Base-by-base conservation (phyloP, 2,797 vertebrate species). In the Leptoclinus maculatus region DNA sequence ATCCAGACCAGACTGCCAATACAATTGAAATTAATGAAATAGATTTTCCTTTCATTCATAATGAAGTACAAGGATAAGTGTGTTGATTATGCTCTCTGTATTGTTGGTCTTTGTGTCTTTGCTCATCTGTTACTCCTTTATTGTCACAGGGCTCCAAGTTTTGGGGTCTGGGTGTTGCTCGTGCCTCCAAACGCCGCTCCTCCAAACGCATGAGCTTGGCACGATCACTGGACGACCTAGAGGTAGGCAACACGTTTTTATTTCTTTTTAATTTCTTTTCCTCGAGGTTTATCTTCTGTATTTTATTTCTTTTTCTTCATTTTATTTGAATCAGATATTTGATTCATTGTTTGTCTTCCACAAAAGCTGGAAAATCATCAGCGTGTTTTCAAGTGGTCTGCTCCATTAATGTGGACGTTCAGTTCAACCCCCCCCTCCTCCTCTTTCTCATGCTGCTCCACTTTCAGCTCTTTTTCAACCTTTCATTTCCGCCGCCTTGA, bases 161-260 rank as follows among this genome's bases (percentile, higher is more conserved):
- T 88, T 95, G 94, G 89, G 96, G 94, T 38, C 93, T 94, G 36
- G 90, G 93, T 9, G 49, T 83, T 56, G 92, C 92, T 32, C 97
- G 96, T 9, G 89, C 95, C 7, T 96, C 97, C 29, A 93, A 93
- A 59, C 95, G 97, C 12, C 95, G 96, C 80, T 94, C 97, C 0
- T 89, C 95, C 1, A 97, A 97, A 85, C 94, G 97, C 63, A 96
- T 98, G 29, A 99, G 97, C 83, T 88, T 99, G 85, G 97, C 98
- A 0, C 95, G 97, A 51, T 99, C 98, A 1, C 95, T 99, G 58
- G 98, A 99, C 73, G 96, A 99, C 87, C 97, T 99, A 0, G 97
- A 99, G 96, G 98, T 99, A 95, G 43, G 87, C 4, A 23, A n/a
- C 2, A 14, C 14, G 23, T 76, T 51, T 47, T 10, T 19, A 32